These are phyloP conservation scores for Hyposoter dolosus DNA, from an alignment of 2,888 invertebrate species.

Conservation along the genomic window DNA sequence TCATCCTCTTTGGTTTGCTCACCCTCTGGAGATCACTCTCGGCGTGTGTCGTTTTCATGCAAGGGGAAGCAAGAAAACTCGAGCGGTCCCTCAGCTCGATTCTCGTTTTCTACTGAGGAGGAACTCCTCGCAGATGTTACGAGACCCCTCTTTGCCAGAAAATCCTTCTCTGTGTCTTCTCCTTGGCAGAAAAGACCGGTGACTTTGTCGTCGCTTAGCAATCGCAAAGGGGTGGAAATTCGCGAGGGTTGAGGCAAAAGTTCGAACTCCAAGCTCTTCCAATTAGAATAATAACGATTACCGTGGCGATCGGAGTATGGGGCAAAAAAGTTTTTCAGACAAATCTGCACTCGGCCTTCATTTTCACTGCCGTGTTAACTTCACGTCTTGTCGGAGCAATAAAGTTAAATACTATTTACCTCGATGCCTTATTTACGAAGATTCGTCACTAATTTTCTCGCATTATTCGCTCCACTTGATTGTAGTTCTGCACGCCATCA, in stretches of 20 bases:
- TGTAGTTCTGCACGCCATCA: background rate
- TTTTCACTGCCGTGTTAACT: background rate
- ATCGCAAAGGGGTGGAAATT: constrained; percentile 56
- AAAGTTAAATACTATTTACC: constrained; percentile 5
- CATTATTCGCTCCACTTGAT: constrained; percentile 16
- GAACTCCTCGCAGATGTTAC: constrained; percentile 58
- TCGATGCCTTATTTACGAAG: constrained; percentile 26
- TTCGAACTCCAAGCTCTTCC: constrained; percentile 54
- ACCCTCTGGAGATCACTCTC: constrained; percentile 60
- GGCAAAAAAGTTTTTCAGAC: constrained; percentile 33
- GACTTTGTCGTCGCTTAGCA: constrained; percentile 53
- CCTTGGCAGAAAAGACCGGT: constrained; percentile 16
- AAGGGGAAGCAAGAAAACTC: constrained; percentile 53
- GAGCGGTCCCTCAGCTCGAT: constrained; percentile 50
- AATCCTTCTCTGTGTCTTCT: constrained; percentile 42
- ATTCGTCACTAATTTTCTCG: constrained; percentile 20
- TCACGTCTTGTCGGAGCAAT: background rate
- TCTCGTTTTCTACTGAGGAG: constrained; percentile 45
- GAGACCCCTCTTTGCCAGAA: constrained; percentile 26
- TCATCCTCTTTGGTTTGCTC: constrained; percentile 45
- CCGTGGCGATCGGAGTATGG: constrained; percentile 47
- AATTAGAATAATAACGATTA: constrained; percentile 70
- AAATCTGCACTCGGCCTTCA: background rate
- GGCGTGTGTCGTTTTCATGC: constrained; percentile 50
- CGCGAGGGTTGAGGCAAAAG: constrained; percentile 41